phyloP scores from a whole-genome alignment of 2,113 vertebrate genomes.

The Caloenas nicobarica region DNA sequence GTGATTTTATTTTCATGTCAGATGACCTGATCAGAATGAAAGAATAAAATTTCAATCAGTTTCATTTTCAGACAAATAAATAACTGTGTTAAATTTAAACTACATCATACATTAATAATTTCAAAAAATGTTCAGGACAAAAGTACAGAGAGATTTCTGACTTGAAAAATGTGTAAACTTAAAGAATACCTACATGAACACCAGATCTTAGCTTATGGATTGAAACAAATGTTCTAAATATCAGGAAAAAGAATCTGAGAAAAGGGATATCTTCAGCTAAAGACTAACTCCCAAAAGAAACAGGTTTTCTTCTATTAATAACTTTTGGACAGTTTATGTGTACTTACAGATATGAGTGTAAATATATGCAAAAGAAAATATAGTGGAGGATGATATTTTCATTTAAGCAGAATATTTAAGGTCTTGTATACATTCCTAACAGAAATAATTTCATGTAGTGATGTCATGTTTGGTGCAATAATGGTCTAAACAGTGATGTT shows the following conservation, averaged over 20 bases:
- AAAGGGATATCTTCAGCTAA: background rate
- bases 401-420: background rate
- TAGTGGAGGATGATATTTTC: background rate
- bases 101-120: background rate
- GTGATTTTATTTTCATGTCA: background rate
- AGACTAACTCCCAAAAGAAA: background rate
- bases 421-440: background rate
- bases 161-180: background rate
- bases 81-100: background rate
- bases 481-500: background rate
- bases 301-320: background rate
- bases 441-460: background rate
- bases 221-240: background rate
- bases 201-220: background rate
- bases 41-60: background rate
- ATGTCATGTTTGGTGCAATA: background rate
- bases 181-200: background rate
- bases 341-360: background rate
- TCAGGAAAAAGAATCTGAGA: background rate
- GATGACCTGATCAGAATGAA: background rate
- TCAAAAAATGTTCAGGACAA: background rate
- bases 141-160: background rate
- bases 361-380: background rate
- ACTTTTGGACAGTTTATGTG: background rate
- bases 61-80: background rate